Evolutionary conservation across 1,140 invertebrate genomes (phyloP).

Genomic region (Drosophila ohnishii): DNA sequence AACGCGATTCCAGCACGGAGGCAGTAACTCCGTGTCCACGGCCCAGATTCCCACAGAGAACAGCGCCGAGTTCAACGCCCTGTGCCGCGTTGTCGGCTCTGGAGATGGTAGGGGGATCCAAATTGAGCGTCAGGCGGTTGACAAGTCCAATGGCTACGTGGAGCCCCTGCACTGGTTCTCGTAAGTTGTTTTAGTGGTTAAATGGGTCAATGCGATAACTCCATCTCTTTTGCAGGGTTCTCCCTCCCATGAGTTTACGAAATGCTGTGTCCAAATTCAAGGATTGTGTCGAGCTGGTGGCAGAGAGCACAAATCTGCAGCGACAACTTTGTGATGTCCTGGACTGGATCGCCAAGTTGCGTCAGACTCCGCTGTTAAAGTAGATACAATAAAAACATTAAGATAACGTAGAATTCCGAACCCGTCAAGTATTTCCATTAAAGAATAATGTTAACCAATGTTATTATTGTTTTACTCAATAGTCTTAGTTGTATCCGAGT

Average conservation of each 20-base stretch:
- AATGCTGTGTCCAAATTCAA: conserved; percentile 86
- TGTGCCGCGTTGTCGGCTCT: conserved; percentile 53
- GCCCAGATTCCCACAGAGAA: conserved; percentile 80
- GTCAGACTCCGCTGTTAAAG: conserved; percentile 10
- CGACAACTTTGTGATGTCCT: conserved; percentile 79
- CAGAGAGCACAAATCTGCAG: conserved; percentile 86
- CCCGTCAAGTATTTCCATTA: not conserved
- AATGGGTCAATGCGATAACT: conserved; percentile 6
- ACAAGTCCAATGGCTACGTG: conserved; percentile 69
- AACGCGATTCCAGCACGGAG: conserved; percentile 74
- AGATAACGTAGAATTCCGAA: conserved; percentile 40
- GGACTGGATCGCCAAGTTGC: conserved; percentile 50
- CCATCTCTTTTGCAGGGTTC: conserved; percentile 82
- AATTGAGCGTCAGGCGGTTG: conserved; percentile 50
- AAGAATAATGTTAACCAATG: not conserved
- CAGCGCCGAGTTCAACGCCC: conserved; percentile 74
- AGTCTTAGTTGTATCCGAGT: not conserved
- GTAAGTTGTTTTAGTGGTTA: conserved; percentile 12
- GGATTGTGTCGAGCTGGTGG: conserved; percentile 84
- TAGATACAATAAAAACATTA: conserved; percentile 22
- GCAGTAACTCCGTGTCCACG: conserved; percentile 54
- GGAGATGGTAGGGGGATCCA: conserved; percentile 22
- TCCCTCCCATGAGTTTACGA: conserved; percentile 87
- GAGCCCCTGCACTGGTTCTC: conserved; percentile 88
- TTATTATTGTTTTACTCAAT: not conserved